Percentiles rank a stretch among this genome's conserved stretches.
Evolutionary conservation across 2,113 vertebrate genomes (phyloP).

Genomic region (Elachura formosa): DNA sequence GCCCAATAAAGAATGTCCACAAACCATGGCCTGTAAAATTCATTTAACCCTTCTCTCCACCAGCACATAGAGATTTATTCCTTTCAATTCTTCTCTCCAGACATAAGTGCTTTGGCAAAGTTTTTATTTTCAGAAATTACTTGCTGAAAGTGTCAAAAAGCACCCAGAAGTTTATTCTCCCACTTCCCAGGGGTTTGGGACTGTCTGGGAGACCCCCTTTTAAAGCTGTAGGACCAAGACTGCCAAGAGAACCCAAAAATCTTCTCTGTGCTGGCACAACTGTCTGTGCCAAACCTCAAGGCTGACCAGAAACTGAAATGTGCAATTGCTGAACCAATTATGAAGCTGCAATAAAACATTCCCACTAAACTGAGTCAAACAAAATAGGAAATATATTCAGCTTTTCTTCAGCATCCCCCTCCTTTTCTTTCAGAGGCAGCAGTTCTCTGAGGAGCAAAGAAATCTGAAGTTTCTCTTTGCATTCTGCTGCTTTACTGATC

Average conservation of each 20-base stretch:
- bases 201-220: not conserved
- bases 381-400: not conserved
- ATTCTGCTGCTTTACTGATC: constrained; percentile 14
- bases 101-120: not conserved
- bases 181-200: not conserved
- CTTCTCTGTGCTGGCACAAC: not conserved
- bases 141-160: not conserved
- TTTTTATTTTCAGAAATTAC: not conserved
- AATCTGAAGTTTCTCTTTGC: not conserved
- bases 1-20: not conserved
- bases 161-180: not conserved
- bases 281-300: not conserved
- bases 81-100: not conserved
- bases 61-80: not conserved
- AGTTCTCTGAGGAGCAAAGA: not conserved
- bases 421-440: not conserved
- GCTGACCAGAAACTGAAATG: not conserved
- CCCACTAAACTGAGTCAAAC: not conserved
- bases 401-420: not conserved
- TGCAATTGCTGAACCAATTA: not conserved
- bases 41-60: not conserved
- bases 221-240: not conserved
- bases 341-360: not conserved
- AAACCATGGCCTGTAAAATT: not conserved
- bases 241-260: not conserved